phyloP scores from a whole-genome alignment of 2,797 vertebrate species.

The Squalus acanthias region DNA sequence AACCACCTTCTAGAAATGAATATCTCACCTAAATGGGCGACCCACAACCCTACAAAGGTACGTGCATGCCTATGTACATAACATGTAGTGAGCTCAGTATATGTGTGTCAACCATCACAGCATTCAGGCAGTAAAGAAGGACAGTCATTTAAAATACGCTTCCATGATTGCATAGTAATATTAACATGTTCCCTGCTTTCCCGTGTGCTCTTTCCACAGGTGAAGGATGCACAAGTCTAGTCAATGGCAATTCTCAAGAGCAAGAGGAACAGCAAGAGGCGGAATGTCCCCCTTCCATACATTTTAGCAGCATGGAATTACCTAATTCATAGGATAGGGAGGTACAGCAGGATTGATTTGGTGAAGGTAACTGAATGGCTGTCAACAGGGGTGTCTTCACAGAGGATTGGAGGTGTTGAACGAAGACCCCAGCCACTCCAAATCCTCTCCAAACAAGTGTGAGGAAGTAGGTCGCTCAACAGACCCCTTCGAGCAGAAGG shows the following conservation, averaged over 20 bases:
- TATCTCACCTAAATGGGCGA: neutral
- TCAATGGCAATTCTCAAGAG: neutral
- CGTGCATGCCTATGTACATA: neutral
- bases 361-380: neutral
- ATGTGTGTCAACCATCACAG: neutral
- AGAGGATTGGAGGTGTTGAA: neutral
- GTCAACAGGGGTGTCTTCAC: neutral
- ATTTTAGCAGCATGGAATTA: neutral
- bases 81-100: neutral
- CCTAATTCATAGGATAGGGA: neutral
- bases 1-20: neutral
- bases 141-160: neutral
- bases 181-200: constrained; percentile 11
- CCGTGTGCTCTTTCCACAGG: neutral
- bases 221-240: neutral
- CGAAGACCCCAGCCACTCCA: neutral
- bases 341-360: neutral
- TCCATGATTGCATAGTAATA: neutral
- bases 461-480: neutral
- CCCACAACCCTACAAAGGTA: neutral
- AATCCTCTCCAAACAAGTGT: neutral
- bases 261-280: neutral
- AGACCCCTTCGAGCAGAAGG: neutral
- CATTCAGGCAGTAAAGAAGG: neutral
- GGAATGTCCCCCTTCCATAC: neutral